Evolutionary conservation across 1,140 invertebrate species (phyloP).

Genomic region (Catajapyx aquilonaris): DNA sequence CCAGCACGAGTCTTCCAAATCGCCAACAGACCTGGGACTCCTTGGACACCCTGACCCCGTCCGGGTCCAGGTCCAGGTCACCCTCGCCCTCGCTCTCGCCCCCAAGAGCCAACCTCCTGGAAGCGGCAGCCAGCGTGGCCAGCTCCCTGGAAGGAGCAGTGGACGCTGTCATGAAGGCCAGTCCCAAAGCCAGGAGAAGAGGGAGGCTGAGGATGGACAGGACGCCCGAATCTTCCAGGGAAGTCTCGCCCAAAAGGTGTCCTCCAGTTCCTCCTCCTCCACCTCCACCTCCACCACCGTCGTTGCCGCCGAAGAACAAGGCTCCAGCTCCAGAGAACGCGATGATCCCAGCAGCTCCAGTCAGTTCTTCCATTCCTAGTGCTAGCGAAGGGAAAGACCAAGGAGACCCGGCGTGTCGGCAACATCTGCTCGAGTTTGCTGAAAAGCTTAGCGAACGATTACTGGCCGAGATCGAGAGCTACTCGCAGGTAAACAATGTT

Average conservation of each 20-base stretch:
- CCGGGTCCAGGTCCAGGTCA: too few species aligned
- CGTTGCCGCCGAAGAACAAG: not conserved
- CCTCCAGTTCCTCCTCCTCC: not conserved
- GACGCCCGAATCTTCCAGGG: not conserved
- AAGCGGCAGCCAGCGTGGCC: constrained; percentile 38
- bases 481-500: too few species aligned
- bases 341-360: too few species aligned
- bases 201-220: constrained; percentile 15
- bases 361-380: too few species aligned
- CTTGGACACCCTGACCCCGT: too few species aligned
- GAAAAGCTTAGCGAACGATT: constrained; percentile 51
- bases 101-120: constrained; percentile 22
- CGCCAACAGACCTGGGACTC: too few species aligned
- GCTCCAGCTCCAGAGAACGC: too few species aligned
- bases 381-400: too few species aligned
- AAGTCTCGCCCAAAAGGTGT: not conserved
- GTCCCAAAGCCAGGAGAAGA: constrained; percentile 27
- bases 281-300: too few species aligned
- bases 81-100: not conserved
- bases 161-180: constrained; percentile 34
- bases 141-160: constrained; percentile 42
- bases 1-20: too few species aligned
- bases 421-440: constrained; percentile 50
- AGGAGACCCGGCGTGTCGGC: constrained; percentile 37
- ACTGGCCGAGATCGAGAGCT: constrained; percentile 50